phyloP scores from a whole-genome alignment of 2,888 invertebrate genomes.

The Pseudococcus viburni region DNA sequence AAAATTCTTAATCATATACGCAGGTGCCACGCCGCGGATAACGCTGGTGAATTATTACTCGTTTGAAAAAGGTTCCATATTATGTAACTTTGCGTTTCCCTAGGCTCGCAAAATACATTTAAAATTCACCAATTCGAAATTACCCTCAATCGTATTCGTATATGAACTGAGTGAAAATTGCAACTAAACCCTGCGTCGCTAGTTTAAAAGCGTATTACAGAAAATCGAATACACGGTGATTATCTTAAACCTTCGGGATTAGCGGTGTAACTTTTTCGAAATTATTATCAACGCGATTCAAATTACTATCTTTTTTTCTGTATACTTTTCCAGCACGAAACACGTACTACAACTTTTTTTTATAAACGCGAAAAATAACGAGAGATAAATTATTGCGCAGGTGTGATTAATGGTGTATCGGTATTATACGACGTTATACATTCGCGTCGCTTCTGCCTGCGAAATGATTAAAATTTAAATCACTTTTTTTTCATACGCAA shows the following conservation, averaged over 20 bases:
- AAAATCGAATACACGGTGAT: conserved; percentile 30
- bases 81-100: not conserved
- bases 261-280: conserved; percentile 54
- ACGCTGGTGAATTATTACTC: not conserved
- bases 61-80: not conserved
- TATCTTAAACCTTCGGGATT: conserved; percentile 56
- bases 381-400: conserved; percentile 57
- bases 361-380: conserved; percentile 32
- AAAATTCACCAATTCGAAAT: conserved; percentile 26
- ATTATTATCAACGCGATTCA: conserved; percentile 56
- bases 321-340: conserved; percentile 14
- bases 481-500: conserved; percentile 35
- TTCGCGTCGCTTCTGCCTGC: conserved; percentile 1
- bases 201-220: not conserved
- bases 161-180: conserved; percentile 11
- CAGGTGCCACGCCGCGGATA: not conserved
- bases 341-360: conserved; percentile 28
- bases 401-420: conserved; percentile 49
- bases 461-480: conserved; percentile 44
- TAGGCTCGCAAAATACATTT: not conserved
- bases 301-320: conserved; percentile 35
- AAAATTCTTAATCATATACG: conserved; percentile 42
- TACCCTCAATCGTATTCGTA: not conserved
- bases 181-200: not conserved
- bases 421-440: conserved; percentile 41